These are phyloP conservation scores for Calycopis cecrops DNA, from an alignment of 1,140 invertebrate genomes.

Conservation along the genomic window DNA sequence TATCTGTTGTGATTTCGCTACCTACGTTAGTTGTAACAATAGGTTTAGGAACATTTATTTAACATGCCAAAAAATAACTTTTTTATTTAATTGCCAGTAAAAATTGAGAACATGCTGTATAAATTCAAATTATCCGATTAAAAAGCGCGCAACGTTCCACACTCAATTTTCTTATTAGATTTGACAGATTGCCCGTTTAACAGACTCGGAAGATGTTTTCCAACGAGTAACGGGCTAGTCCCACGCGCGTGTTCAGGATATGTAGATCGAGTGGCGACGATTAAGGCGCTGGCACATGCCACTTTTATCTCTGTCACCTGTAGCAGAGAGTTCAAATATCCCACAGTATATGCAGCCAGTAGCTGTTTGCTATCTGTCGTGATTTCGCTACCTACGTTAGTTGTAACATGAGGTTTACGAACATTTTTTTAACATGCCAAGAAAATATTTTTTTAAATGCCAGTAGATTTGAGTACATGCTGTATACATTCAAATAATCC, in stretches of 20 bases:
- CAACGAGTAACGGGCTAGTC: conserved; percentile 32
- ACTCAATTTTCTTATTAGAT: too few relatives aligned
- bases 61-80: too few relatives aligned
- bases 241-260: conserved; percentile 35
- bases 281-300: conserved; percentile 17
- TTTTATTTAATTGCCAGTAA: background rate
- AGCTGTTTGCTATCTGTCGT: conserved; percentile 28
- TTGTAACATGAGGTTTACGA: conserved; percentile 21
- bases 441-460: background rate
- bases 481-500: too few relatives aligned
- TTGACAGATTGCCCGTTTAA: conserved; percentile 14
- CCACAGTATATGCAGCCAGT: conserved; percentile 10
- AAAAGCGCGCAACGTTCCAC: too few relatives aligned
- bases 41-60: too few relatives aligned
- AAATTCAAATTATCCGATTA: too few relatives aligned
- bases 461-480: background rate
- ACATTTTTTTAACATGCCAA: too few relatives aligned
- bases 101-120: too few relatives aligned
- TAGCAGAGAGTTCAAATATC: conserved; percentile 12
- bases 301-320: conserved; percentile 2
- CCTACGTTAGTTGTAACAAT: conserved; percentile 25
- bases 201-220: conserved; percentile 12
- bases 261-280: conserved; percentile 34
- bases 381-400: conserved; percentile 28
- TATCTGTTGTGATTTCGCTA: conserved; percentile 29